A percentile compares a stretch with the other conserved stretches of the same genome.
Conservation (phyloP, 2,797 vertebrate genomes). For the Aphelocoma californica region DNA sequence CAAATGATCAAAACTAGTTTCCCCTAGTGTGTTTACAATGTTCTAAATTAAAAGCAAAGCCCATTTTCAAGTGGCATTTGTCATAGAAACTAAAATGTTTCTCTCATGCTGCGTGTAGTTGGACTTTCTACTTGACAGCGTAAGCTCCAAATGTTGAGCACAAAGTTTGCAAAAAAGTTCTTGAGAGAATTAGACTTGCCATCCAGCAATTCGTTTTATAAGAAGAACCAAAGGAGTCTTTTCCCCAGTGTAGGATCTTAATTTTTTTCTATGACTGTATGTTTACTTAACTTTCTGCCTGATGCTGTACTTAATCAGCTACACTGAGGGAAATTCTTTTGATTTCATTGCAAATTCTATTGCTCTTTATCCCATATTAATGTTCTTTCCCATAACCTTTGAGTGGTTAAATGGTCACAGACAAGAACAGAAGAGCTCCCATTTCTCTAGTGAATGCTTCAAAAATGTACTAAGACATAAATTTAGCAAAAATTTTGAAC, state of each 20-base stretch:
- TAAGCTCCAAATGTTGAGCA: constrained; percentile 27
- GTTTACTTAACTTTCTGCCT: constrained; percentile 69
- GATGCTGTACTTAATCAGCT: constrained; percentile 61
- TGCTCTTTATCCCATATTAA: constrained; percentile 47
- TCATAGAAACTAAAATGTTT: constrained; percentile 37
- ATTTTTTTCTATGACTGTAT: constrained; percentile 49
- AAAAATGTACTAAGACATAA: constrained; percentile 43
- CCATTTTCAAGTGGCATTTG: constrained; percentile 38
- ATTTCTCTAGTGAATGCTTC: constrained; percentile 51
- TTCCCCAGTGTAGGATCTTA: not conserved
- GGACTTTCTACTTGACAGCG: constrained; percentile 28
- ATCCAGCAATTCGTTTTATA: not conserved
- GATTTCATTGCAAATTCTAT: constrained; percentile 60
- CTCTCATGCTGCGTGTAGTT: not conserved
- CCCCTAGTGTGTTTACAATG: constrained; percentile 42
- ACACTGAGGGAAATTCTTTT: constrained; percentile 62
- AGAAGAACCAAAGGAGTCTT: not conserved
- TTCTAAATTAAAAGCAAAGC: constrained; percentile 56
- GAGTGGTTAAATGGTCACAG: constrained; percentile 54
- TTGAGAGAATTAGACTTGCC: constrained; percentile 16
- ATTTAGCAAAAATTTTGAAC: constrained; percentile 40
- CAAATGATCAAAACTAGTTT: constrained; percentile 58
- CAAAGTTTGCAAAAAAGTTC: not conserved
- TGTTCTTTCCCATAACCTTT: constrained; percentile 73
- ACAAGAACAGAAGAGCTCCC: constrained; percentile 36